Base-by-base conservation (phyloP, 2,888 invertebrate species). In the Lutraria lutraria region DNA sequence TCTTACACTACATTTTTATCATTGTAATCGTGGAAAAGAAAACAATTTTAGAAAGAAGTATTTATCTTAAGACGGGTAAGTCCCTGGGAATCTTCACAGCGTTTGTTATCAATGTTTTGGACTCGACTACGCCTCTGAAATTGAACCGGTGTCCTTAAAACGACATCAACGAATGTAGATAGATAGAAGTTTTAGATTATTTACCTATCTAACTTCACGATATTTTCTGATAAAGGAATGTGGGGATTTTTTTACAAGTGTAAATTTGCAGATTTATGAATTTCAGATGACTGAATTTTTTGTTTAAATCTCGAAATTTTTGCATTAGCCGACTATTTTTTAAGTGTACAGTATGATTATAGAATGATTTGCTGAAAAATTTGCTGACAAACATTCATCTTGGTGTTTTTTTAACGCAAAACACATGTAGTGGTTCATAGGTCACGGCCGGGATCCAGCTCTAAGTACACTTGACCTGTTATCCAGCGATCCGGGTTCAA, bases 241-340 rank as follows among this genome's bases (percentile, higher is more conserved):
- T 25, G 63, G 63, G 63, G 63, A 68, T 68, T 68, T 68, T 68
- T 68, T 68, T 10, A 63, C 63, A 63, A 63, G 43, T 43, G 43
- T 8, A 68, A 68, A 19, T 21, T 60, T 8, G 12, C 12, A 25
- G 8, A 63, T 25, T 68, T 68, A 4, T 13, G 63, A 68, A n/a
- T n/a, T 63, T 21, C 25, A 16, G 21, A 21, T 8, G 0, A 8
- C 25, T 63, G 21, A n/a, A 63, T 25, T 12, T 13, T 25, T 4
- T 25, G 0, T n/a, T 1, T n/a, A 68, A n/a, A 60, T 60, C 6
- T 8, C 8, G 60, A 21, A n/a, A 60, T 60, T 60, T n/a, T 25
- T 68, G 25, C 25, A n/a, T 10, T 8, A 4, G 43, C 43, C 43
- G 43, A 4, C 43, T 43, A 43, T 2, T 43, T 43, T 43, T 43